Conservation (phyloP, 2,113 vertebrate species). For the Ictalurus furcatus region DNA sequence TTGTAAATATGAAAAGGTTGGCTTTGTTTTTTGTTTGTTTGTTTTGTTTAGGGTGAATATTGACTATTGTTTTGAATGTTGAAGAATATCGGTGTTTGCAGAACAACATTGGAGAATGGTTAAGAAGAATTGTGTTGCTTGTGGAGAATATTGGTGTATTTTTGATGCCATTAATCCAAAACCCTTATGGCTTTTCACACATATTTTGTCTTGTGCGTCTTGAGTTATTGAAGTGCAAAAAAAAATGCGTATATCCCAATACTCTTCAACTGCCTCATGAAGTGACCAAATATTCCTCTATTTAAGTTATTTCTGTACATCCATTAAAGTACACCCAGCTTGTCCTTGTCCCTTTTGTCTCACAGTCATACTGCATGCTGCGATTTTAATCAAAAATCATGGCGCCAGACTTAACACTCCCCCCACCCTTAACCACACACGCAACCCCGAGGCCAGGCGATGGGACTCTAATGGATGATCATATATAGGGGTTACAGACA, state of each 20-base stretch:
- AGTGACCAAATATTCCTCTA: neutral
- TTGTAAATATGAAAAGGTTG: no score
- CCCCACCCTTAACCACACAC: slow-evolving; percentile 27
- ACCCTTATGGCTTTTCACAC: neutral
- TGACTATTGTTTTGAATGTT: neutral
- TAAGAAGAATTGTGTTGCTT: neutral
- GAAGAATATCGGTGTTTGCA: neutral
- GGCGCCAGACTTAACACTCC: slow-evolving; percentile 48
- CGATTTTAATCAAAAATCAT: slow-evolving; percentile 60
- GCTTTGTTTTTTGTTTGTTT: neutral
- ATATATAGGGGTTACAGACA: neutral
- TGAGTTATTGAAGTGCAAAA: neutral
- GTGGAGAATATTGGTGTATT: neutral
- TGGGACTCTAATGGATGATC: slow-evolving; percentile 28
- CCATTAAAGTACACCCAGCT: slow-evolving; percentile 37
- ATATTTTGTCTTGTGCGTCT: neutral
- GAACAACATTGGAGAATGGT: neutral
- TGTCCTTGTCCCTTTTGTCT: slow-evolving; percentile 51
- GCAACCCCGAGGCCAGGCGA: slow-evolving; percentile 31
- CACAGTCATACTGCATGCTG: slow-evolving; percentile 46
- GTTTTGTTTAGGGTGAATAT: neutral
- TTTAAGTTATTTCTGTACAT: neutral
- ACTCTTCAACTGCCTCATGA: neutral
- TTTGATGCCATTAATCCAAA: neutral
- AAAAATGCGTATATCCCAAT: neutral